Evolutionary conservation across 2,113 vertebrate species (phyloP).

Genomic region (Ctenodactylus gundi): DNA sequence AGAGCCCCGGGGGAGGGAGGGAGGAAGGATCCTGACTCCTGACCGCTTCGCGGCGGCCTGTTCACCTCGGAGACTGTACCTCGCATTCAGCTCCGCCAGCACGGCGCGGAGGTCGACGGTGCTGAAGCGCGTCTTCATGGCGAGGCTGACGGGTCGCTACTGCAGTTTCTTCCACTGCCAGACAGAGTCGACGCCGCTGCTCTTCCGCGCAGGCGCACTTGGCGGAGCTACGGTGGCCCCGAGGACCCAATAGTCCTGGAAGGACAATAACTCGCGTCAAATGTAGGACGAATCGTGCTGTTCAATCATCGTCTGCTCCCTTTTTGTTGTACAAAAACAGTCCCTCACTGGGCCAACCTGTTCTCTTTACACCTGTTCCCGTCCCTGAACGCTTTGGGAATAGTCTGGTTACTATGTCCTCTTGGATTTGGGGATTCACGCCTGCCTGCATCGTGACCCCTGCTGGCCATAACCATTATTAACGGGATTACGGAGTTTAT

Average conservation of each 20-base stretch:
- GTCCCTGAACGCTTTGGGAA: neutral
- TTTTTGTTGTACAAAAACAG: neutral
- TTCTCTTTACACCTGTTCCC: neutral
- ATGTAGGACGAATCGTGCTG: fast-evolving
- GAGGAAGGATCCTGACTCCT: neutral
- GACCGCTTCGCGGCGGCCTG: neutral
- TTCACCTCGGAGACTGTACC: conserved; percentile 74
- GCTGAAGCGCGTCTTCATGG: conserved; percentile 94
- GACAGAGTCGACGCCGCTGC: neutral
- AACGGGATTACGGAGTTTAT: fast-evolving
- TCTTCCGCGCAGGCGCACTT: conserved; percentile 60
- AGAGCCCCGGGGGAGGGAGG: fast-evolving
- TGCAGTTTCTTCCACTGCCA: fast-evolving
- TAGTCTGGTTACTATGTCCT: neutral
- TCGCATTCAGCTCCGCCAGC: conserved; percentile 91
- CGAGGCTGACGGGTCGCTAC: fast-evolving
- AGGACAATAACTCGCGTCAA: neutral
- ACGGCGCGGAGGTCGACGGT: conserved; percentile 93
- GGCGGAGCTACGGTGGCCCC: neutral
- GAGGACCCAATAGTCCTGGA: conserved; percentile 43
- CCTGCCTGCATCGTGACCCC: neutral
- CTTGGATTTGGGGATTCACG: neutral
- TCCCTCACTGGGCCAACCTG: neutral
- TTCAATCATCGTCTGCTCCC: fast-evolving
- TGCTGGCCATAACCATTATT: neutral